Evolutionary conservation across 2,888 invertebrate genomes (phyloP).

Genomic region (Branchellion lobata): DNA sequence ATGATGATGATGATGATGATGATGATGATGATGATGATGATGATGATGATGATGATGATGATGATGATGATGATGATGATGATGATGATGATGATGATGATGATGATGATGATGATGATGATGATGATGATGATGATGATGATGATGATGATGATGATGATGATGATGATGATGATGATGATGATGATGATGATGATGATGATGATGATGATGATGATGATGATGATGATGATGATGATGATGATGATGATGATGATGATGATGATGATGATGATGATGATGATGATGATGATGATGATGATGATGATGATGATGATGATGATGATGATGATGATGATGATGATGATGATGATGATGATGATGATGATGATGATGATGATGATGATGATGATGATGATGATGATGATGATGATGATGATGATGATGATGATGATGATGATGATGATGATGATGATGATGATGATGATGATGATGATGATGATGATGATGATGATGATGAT

Average conservation of each 20-base stretch:
- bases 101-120: constrained; percentile 31
- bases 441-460: neutral
- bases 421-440: neutral
- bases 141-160: too few species aligned
- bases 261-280: constrained; percentile 32
- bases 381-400: neutral
- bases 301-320: constrained; percentile 38
- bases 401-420: neutral
- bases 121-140: too few species aligned
- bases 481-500: constrained; percentile 37
- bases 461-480: constrained; percentile 35
- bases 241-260: constrained; percentile 30
- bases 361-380: constrained; percentile 38
- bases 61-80: constrained; percentile 30
- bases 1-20: constrained; percentile 30
- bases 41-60: constrained; percentile 31
- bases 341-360: constrained; percentile 32
- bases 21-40: constrained; percentile 31
- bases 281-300: constrained; percentile 39
- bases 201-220: constrained; percentile 31
- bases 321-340: constrained; percentile 38
- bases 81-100: constrained; percentile 31
- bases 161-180: constrained; percentile 31
- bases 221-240: constrained; percentile 31
- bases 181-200: constrained; percentile 30